Evolutionary conservation across 2,113 vertebrate species (phyloP).

Genomic region (Onychostoma macrolepis): DNA sequence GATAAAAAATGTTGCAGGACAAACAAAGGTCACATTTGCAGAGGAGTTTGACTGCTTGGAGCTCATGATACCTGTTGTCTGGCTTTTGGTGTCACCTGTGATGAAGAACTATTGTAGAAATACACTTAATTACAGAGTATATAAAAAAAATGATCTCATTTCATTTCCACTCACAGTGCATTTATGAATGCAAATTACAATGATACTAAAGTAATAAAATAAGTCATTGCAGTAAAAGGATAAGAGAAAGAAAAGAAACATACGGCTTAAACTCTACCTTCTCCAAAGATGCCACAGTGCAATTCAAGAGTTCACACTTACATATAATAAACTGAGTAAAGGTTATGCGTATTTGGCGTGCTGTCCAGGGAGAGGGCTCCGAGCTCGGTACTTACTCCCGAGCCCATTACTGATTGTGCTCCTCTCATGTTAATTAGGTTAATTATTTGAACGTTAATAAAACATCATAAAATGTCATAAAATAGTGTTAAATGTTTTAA

Average conservation of each 20-base stretch:
- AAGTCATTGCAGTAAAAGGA: not conserved
- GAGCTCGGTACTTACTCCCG: no score
- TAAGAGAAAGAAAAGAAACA: not conserved
- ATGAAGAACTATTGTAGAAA: not conserved
- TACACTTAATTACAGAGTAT: not conserved
- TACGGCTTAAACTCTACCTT: conserved; percentile 27
- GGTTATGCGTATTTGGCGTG: no score
- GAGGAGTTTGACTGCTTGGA: not conserved
- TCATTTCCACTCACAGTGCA: not conserved
- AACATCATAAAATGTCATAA: no score
- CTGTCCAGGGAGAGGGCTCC: no score
- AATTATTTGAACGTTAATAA: no score
- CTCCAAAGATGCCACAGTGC: not conserved
- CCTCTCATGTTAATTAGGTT: no score
- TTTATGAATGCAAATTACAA: not conserved
- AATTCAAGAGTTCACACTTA: no score
- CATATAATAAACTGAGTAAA: no score
- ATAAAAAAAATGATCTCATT: not conserved
- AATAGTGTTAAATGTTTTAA: no score
- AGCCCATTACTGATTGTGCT: no score
- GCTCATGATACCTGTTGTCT: not conserved
- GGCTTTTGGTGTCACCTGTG: not conserved
- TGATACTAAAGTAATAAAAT: not conserved
- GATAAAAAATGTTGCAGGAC: conserved; percentile 10
- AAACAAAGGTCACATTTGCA: conserved; percentile 30